Conservation (phyloP, 2,797 vertebrate genomes). For the Pogonophryne albipinna region DNA sequence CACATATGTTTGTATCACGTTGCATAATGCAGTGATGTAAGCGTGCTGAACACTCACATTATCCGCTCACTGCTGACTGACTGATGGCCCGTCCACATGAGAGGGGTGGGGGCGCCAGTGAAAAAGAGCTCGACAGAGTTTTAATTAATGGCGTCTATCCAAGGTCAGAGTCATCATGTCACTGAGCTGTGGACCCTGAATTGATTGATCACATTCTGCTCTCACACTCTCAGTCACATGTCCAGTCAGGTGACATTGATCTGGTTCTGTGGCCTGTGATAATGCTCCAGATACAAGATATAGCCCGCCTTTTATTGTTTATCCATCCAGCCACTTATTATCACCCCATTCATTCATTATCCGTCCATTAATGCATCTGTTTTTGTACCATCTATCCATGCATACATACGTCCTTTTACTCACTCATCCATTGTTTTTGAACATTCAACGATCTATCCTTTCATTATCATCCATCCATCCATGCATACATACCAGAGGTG, state of each 20-base stretch:
- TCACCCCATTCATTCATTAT: not conserved
- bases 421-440: too few species aligned
- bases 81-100: constrained; percentile 38
- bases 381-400: not conserved
- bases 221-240: constrained; percentile 38
- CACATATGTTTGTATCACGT: constrained; percentile 38
- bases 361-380: not conserved
- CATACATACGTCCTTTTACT: too few species aligned
- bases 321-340: not conserved
- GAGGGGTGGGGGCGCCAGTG: constrained; percentile 16
- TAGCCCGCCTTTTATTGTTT: not conserved
- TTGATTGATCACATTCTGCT: constrained; percentile 66
- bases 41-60: constrained; percentile 6
- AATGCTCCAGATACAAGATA: constrained; percentile 16
- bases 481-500: not conserved
- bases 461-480: not conserved
- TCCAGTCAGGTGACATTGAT: constrained; percentile 66
- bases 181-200: constrained; percentile 37
- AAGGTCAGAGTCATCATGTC: constrained; percentile 74
- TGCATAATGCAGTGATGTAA: constrained; percentile 44
- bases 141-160: constrained; percentile 74
- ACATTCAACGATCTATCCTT: too few species aligned
- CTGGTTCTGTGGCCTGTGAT: constrained; percentile 30
- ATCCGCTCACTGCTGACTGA: constrained; percentile 35
- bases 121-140: constrained; percentile 67